Evolutionary conservation across 2,113 vertebrate genomes (phyloP).

Genomic region (Pedionomus torquatus): DNA sequence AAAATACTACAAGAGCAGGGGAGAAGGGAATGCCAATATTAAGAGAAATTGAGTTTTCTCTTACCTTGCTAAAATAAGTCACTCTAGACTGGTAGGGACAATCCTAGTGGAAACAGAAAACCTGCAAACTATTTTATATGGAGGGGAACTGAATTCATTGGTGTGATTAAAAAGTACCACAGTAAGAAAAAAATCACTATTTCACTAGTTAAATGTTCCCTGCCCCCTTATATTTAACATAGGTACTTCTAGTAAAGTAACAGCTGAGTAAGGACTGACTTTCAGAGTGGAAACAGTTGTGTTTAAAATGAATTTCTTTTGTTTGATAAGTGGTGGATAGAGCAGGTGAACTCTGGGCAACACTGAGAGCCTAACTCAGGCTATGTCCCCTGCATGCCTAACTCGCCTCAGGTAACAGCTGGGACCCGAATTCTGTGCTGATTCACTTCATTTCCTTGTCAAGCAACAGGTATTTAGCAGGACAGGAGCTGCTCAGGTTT

Average conservation of each 20-base stretch:
- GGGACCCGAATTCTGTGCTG: not conserved
- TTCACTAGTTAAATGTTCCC: not conserved
- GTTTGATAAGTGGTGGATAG: not conserved
- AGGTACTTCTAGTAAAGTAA: not conserved
- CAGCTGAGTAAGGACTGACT: not conserved
- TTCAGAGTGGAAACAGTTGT: not conserved
- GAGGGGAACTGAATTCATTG: not conserved
- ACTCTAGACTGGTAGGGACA: not conserved
- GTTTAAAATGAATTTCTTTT: not conserved
- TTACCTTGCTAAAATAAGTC: not conserved
- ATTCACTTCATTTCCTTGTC: not conserved
- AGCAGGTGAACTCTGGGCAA: not conserved
- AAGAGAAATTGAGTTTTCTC: not conserved
- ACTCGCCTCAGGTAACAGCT: not conserved
- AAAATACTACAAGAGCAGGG: not conserved
- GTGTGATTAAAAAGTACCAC: not conserved
- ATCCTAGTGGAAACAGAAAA: not conserved
- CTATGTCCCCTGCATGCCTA: not conserved
- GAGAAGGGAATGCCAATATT: not conserved
- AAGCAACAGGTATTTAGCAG: not conserved
- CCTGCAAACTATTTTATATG: not conserved
- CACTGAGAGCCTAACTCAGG: not conserved
- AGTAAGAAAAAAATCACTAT: not conserved
- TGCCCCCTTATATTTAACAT: not conserved
- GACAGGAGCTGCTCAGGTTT: not conserved